Evolutionary conservation across 2,888 invertebrate genomes (phyloP).

Genomic region (Zootermopsis nevadensis): DNA sequence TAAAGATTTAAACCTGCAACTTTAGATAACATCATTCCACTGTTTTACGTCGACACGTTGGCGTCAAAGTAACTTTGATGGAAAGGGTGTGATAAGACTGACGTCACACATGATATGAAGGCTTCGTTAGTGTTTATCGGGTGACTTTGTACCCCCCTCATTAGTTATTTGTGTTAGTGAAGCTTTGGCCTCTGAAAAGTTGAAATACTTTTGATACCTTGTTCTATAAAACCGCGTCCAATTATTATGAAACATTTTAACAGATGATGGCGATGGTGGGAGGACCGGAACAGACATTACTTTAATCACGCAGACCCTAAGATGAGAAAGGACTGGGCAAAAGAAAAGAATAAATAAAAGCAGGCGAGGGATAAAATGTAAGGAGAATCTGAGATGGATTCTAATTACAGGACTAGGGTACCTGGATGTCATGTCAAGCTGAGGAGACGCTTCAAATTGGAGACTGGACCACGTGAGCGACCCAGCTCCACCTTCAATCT

Average conservation of each 20-base stretch:
- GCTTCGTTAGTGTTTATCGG: background rate
- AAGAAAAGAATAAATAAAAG: background rate
- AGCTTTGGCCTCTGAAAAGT: background rate
- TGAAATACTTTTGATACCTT: background rate
- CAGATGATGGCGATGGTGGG: background rate
- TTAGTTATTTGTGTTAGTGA: background rate
- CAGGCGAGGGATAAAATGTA: background rate
- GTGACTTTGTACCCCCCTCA: background rate
- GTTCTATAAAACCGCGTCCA: background rate
- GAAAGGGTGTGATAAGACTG: too few species aligned
- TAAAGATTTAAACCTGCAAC: too few species aligned
- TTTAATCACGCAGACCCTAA: background rate
- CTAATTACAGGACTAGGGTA: conserved; percentile 33
- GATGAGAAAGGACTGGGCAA: background rate
- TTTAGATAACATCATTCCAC: too few species aligned
- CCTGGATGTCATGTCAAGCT: conserved; percentile 38
- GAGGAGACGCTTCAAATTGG: conserved; percentile 1
- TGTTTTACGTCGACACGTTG: too few species aligned
- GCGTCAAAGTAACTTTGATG: too few species aligned
- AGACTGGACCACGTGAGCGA: background rate
- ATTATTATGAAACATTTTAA: conserved; percentile 8
- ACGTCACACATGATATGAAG: too few species aligned
- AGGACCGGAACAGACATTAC: background rate
- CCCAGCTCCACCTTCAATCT: background rate
- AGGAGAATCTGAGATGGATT: conserved; percentile 4